Base-by-base conservation (phyloP, 2,888 invertebrate species). In the Pharmacophagus antenor region DNA sequence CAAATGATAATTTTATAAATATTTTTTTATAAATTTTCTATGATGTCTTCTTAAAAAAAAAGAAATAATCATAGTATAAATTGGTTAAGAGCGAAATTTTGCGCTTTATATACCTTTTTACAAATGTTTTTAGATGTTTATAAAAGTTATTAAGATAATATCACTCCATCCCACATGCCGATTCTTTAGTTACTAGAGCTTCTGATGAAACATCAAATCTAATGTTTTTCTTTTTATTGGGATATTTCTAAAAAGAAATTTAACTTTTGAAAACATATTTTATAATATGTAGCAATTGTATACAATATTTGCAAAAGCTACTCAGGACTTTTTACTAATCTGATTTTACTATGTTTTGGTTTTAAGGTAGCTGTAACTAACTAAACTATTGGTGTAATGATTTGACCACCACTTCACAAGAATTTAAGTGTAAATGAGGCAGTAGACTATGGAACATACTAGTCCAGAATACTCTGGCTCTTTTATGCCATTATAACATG, bases 201-300 rank as follows among this genome's bases (percentile, higher is more conserved):
- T 89, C 89, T 20, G 88, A 77, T 7, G 87, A 88, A 51, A 84
- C 86, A 66, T 89, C 88, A 68, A 89, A 89, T n/a, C 85, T 79
- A 73, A 89, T 83, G 64, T 74, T 81, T 85, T 88, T 88, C 84
- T 87, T 88, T 80, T 77, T 86, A 41, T 73, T 76, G 7, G 73
- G 65, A 69, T 76, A 71, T 81, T 82, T 88, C 89, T 88, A 83
- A 62, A 86, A 85, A n/a, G 8, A 27, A 37, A n/a, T n/a, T n/a
- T n/a, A n/a, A n/a, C n/a, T n/a, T n/a, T n/a, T n/a, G n/a, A n/a
- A n/a, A n/a, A n/a, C n/a, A n/a, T n/a, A n/a, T n/a, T n/a, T n/a
- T n/a, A n/a, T n/a, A n/a, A n/a, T n/a, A n/a, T n/a, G n/a, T n/a
- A n/a, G n/a, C n/a, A n/a, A n/a, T n/a, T n/a, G n/a, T n/a, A n/a